Evolutionary conservation across 2,113 vertebrate genomes (phyloP), one percentile per base, ranked within the genome.

Genomic region (Dasyornis broadbenti): DNA sequence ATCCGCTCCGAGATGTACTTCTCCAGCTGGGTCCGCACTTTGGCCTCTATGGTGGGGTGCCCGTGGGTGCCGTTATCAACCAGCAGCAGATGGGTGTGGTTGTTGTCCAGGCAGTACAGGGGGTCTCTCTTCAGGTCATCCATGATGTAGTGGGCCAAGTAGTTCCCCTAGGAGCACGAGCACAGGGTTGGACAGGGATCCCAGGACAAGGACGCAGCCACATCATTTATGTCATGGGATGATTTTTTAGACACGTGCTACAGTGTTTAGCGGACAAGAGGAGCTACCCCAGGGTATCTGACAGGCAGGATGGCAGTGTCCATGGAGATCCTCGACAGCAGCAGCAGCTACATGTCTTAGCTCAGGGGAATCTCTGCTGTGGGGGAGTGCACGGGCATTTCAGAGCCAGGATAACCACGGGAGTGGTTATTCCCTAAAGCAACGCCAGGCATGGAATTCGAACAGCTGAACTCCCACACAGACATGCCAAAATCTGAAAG

Each of bases 101-200:
- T 98, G 89, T 98, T 98, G 61, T 98, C 98, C 92, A 98, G 87
- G 82, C 97, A 97, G 59, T 98, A 98, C 11, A 98, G 92, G 2
- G 98, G 97, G 49, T 98, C 98, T 79, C 96, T 98, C 78, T 97
- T 98, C 71, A 98, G 97, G 94, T 98, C 98, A 37, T 98, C 98
- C 98, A 98, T 98, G 30, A 97, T 87, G 63, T 98, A 98, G 52
- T 89, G 98, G 6, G 98, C 98, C 82, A 97, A 82, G 70, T 97
- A 98, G 93, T 90, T 93, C 5, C 90, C 97, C 98, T 98, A 56
- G 27, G 84, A 96, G 47, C 40, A 33, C 45, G 22, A 94, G 60
- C 23, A 64, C 31, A 65, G 22, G 0, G 0, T 71, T 44, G 14
- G 53, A 35, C 33, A 65, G 69, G 70, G 49, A 47, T 17, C 33